Evolutionary conservation across 2,797 vertebrate species (phyloP).

Genomic region (Staurois parvus): DNA sequence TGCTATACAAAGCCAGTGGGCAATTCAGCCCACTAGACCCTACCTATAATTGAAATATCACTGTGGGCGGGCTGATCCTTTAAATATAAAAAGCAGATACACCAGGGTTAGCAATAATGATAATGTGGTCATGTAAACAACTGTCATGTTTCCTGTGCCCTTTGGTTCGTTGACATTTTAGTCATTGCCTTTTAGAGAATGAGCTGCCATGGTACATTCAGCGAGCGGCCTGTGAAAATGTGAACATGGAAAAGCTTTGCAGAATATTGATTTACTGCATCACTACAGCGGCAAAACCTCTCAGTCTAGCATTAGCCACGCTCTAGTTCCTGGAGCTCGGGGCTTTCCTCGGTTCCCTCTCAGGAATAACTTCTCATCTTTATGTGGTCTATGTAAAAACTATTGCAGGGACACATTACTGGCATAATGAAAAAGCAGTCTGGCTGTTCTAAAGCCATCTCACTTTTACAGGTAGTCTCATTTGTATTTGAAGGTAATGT

Average conservation of each 20-base stretch:
- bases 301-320: slow-evolving; percentile 53
- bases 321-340: slow-evolving; percentile 54
- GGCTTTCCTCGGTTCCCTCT: slow-evolving; percentile 51
- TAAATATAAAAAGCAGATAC: slow-evolving; percentile 4
- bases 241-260: slow-evolving; percentile 53
- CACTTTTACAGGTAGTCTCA: background rate
- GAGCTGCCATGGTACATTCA: slow-evolving; percentile 33
- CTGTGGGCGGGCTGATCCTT: background rate
- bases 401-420: slow-evolving; percentile 4
- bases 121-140: slow-evolving; percentile 13
- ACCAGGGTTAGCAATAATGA: background rate
- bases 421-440: background rate
- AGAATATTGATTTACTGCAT: slow-evolving; percentile 59
- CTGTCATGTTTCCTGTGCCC: slow-evolving; percentile 7
- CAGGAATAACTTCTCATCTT: slow-evolving; percentile 34
- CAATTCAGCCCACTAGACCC: too few species aligned
- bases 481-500: too few species aligned
- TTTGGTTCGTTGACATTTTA: slow-evolving; percentile 13
- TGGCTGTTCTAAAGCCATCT: background rate
- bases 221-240: slow-evolving; percentile 37
- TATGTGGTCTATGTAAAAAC: slow-evolving; percentile 37
- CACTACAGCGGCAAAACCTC: slow-evolving; percentile 50
- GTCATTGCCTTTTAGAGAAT: slow-evolving; percentile 24
- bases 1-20: too few species aligned
- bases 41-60: too few species aligned